These are phyloP conservation scores for Argyresthia goedartella DNA, from an alignment of 2,888 invertebrate species.

Conservation along the genomic window DNA sequence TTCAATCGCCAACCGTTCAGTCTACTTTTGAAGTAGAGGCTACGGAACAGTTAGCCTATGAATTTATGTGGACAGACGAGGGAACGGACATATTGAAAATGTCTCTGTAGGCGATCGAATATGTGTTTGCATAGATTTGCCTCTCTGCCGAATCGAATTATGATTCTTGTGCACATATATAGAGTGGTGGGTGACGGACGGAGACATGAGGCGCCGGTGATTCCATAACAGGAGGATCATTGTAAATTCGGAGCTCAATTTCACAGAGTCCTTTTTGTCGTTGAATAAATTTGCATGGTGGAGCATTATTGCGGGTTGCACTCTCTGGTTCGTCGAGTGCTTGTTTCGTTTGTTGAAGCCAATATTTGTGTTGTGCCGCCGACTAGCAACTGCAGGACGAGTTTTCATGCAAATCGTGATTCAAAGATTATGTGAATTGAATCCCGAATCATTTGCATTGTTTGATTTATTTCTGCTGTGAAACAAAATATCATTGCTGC, in stretches of 20 bases:
- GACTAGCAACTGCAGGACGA: not conserved
- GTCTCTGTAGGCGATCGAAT: too few species aligned
- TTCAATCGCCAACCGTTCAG: conserved; percentile 11
- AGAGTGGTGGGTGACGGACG: too few species aligned
- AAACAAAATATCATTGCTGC: too few species aligned
- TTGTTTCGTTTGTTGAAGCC: conserved; percentile 19
- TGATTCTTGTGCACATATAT: too few species aligned
- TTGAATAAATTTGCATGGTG: conserved; percentile 34
- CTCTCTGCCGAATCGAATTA: too few species aligned
- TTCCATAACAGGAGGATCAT: conserved; percentile 20
- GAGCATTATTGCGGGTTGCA: conserved; percentile 24
- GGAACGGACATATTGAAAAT: too few species aligned
- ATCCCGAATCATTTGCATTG: not conserved
- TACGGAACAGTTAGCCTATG: too few species aligned
- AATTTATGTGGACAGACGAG: too few species aligned
- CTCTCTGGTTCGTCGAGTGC: conserved; percentile 33
- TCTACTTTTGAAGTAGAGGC: conserved; percentile 9
- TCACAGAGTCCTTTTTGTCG: conserved; percentile 19
- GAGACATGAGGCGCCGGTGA: not conserved
- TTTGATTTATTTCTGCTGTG: not conserved
- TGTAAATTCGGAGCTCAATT: conserved; percentile 6
- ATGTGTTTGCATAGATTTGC: too few species aligned
- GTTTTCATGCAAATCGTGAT: conserved; percentile 1
- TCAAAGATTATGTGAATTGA: not conserved
- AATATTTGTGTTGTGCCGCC: conserved; percentile 27